Conservation (phyloP, 2,888 invertebrate species). For the Podotricha telesiphe region DNA sequence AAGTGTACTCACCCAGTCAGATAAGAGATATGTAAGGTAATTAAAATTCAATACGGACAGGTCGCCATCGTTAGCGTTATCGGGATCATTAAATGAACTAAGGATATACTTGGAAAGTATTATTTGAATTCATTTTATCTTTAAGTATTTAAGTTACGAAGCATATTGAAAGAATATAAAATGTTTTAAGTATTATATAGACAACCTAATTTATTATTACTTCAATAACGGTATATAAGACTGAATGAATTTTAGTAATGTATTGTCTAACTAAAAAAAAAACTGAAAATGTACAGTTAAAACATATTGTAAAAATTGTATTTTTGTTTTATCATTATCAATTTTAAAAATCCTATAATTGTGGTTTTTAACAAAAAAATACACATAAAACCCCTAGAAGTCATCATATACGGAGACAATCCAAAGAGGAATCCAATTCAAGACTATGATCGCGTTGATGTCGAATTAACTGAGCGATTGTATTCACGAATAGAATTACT, state of each 20-base stretch:
- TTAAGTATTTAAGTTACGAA: slow-evolving; percentile 7
- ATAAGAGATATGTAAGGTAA: slow-evolving; percentile 35
- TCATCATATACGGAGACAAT: slow-evolving; percentile 2
- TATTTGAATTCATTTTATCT: slow-evolving; percentile 23
- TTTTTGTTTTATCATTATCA: not conserved
- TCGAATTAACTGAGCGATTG: slow-evolving; percentile 30
- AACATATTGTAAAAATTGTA: too few relatives aligned
- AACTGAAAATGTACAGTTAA: too few relatives aligned
- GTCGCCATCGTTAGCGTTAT: slow-evolving; percentile 37
- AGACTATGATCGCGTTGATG: slow-evolving; percentile 33
- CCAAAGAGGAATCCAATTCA: slow-evolving; percentile 24
- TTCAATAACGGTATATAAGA: not conserved
- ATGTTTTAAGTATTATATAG: not conserved
- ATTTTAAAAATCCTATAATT: not conserved
- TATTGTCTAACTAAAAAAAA: too few relatives aligned
- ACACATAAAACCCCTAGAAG: not conserved
- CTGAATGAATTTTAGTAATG: too few relatives aligned
- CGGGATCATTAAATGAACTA: slow-evolving; percentile 37
- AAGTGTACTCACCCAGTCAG: slow-evolving; percentile 18
- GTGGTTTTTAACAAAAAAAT: not conserved
- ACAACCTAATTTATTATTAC: not conserved
- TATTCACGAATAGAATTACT: slow-evolving; percentile 1
- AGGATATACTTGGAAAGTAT: slow-evolving; percentile 22
- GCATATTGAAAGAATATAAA: not conserved
- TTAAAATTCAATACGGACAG: slow-evolving; percentile 39